phyloP scores from a whole-genome alignment of 2,113 vertebrate species.

The Alethe diademata region DNA sequence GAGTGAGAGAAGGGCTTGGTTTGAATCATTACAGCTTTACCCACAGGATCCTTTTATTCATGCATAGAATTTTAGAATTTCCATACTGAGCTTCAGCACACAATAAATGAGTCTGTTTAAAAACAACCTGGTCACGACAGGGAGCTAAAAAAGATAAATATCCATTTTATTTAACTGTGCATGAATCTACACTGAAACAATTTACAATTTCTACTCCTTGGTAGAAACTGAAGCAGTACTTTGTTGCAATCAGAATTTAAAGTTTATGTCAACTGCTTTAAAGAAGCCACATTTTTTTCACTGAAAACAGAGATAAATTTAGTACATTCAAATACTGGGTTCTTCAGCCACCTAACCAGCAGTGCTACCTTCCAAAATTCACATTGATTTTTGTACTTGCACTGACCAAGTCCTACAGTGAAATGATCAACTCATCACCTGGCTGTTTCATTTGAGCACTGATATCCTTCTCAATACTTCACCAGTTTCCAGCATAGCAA shows the following conservation, averaged over 20 bases:
- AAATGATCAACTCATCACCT: neutral
- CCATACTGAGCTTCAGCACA: neutral
- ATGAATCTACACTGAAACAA: neutral
- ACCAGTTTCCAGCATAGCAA: neutral
- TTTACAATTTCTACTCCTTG: neutral
- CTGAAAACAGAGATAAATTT: neutral
- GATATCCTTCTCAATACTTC: neutral
- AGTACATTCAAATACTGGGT: neutral
- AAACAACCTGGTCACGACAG: neutral
- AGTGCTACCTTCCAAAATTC: neutral
- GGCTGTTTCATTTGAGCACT: neutral
- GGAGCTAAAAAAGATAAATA: neutral
- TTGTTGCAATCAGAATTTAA: neutral
- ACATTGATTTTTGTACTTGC: neutral
- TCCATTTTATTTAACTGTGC: neutral
- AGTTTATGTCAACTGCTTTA: neutral
- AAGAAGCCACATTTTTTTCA: neutral
- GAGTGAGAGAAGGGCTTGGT: neutral
- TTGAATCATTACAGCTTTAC: neutral
- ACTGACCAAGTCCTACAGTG: neutral
- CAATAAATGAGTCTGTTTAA: neutral
- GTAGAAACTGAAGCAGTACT: neutral
- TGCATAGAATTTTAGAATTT: neutral
- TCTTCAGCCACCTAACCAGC: neutral
- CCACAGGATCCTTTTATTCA: neutral